A percentile compares a stretch with the other conserved stretches of the same genome.
Conservation (phyloP, 2,888 invertebrate genomes). For the Hecatera dysodea region DNA sequence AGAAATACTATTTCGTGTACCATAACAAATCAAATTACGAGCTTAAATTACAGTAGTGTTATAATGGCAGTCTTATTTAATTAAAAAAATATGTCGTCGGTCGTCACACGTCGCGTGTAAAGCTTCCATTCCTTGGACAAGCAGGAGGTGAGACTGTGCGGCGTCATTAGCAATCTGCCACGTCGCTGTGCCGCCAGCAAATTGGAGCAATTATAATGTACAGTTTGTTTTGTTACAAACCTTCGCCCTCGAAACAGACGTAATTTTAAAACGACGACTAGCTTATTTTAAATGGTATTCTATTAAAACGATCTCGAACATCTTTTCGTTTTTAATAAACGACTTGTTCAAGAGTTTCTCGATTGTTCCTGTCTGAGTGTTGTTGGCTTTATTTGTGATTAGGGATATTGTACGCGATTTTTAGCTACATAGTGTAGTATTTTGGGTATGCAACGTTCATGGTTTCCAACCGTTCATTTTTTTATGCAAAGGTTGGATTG, state of each 20-base stretch:
- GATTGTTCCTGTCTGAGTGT: slow-evolving; percentile 36
- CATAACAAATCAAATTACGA: background rate
- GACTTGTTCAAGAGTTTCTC: slow-evolving; percentile 51
- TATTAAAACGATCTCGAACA: slow-evolving; percentile 65
- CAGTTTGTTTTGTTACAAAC: slow-evolving; percentile 80
- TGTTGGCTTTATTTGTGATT: slow-evolving; percentile 28
- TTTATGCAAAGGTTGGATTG: background rate
- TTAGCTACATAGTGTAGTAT: background rate
- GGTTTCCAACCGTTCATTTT: background rate
- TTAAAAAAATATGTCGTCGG: background rate
- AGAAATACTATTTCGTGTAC: background rate
- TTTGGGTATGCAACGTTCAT: background rate
- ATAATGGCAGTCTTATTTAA: background rate
- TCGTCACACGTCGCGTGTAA: slow-evolving; percentile 59
- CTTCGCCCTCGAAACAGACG: slow-evolving; percentile 57
- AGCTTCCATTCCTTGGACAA: slow-evolving; percentile 63
- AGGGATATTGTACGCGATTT: background rate
- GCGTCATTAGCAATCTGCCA: slow-evolving; percentile 84
- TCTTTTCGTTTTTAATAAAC: slow-evolving; percentile 63
- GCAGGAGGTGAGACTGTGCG: slow-evolving; percentile 81
- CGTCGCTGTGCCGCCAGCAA: slow-evolving; percentile 79
- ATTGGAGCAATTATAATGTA: slow-evolving; percentile 85
- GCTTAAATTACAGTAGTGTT: background rate
- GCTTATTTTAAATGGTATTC: slow-evolving; percentile 46
- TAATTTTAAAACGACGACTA: slow-evolving; percentile 60